Percentiles rank a stretch among this genome's conserved stretches.
These are phyloP conservation scores for Cetoscarus ocellatus DNA, from an alignment of 2,797 vertebrate genomes.

Conservation along the genomic window DNA sequence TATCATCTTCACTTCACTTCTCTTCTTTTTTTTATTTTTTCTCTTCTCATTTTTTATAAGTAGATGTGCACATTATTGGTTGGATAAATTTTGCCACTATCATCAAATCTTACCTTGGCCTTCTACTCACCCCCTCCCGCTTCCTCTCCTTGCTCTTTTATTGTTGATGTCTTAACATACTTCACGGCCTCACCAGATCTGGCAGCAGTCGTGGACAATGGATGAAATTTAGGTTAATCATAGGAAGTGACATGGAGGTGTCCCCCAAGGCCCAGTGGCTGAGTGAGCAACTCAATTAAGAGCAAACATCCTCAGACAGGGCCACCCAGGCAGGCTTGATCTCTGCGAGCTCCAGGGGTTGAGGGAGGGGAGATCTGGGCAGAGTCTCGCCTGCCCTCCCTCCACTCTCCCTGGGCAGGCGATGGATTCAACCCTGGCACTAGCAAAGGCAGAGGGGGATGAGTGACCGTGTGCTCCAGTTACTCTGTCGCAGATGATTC, in stretches of 20 bases:
- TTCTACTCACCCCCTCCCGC: conserved; percentile 42
- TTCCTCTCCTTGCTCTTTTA: conserved; percentile 64
- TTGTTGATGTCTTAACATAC: conserved; percentile 77
- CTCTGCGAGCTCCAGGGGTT: conserved; percentile 60
- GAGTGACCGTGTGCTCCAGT: conserved; percentile 82
- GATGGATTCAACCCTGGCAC: conserved; percentile 62
- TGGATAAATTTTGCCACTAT: conserved; percentile 63
- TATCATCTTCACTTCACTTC: conserved; percentile 51
- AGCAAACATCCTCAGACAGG: conserved; percentile 81
- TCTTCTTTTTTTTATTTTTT: neutral
- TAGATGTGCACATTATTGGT: conserved; percentile 58
- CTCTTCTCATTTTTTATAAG: conserved; percentile 45
- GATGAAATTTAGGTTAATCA: conserved; percentile 87
- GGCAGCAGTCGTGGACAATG: conserved; percentile 76
- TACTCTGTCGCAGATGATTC: conserved; percentile 82
- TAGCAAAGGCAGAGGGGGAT: conserved; percentile 63
- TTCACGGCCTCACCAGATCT: conserved; percentile 77
- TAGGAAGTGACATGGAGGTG: conserved; percentile 85
- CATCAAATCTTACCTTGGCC: conserved; percentile 63
- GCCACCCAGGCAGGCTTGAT: conserved; percentile 70
- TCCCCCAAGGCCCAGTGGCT: conserved; percentile 81
- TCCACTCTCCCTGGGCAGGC: conserved; percentile 67
- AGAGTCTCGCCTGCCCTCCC: conserved; percentile 60
- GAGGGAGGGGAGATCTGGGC: conserved; percentile 58
- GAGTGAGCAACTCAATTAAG: conserved; percentile 88